Evolutionary conservation across 2,888 invertebrate species (phyloP).

Genomic region (Rambutsinella grinnellia): DNA sequence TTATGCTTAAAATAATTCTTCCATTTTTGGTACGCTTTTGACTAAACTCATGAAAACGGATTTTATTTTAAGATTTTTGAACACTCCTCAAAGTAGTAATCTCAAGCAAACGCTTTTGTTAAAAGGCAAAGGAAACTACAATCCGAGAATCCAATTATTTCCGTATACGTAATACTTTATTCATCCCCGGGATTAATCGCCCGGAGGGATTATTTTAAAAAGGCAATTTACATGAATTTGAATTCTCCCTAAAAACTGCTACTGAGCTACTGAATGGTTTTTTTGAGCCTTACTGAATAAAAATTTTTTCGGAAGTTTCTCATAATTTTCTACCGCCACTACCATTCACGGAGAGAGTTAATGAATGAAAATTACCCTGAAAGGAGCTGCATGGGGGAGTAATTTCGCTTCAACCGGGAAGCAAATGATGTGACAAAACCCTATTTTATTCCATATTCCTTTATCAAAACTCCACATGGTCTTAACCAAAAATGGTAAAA

Average conservation of each 20-base stretch:
- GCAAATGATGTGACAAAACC: slow-evolving; percentile 56
- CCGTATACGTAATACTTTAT: slow-evolving; percentile 35
- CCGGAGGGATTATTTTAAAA: slow-evolving; percentile 31
- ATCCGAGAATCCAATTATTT: slow-evolving; percentile 37
- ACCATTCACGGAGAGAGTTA: slow-evolving; percentile 41
- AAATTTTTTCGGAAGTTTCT: slow-evolving; percentile 36
- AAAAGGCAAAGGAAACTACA: neutral
- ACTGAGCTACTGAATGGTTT: neutral
- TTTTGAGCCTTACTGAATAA: neutral
- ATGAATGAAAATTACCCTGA: slow-evolving; percentile 47
- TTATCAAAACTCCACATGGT: slow-evolving; percentile 31
- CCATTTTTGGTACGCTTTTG: neutral
- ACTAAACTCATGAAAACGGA: neutral
- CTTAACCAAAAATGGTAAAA: slow-evolving; percentile 46
- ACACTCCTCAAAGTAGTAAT: neutral
- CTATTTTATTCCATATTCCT: slow-evolving; percentile 19
- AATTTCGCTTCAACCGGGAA: slow-evolving; percentile 32
- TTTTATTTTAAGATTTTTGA: no score
- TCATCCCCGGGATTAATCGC: slow-evolving; percentile 39
- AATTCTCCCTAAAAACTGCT: neutral
- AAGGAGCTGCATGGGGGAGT: slow-evolving; percentile 40
- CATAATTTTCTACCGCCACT: slow-evolving; percentile 34
- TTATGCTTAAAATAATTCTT: no score
- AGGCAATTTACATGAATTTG: neutral
- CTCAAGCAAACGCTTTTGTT: no score